These are phyloP conservation scores for Oreochromis spilurus DNA, from an alignment of 2,113 vertebrate species.

Conservation along the genomic window DNA sequence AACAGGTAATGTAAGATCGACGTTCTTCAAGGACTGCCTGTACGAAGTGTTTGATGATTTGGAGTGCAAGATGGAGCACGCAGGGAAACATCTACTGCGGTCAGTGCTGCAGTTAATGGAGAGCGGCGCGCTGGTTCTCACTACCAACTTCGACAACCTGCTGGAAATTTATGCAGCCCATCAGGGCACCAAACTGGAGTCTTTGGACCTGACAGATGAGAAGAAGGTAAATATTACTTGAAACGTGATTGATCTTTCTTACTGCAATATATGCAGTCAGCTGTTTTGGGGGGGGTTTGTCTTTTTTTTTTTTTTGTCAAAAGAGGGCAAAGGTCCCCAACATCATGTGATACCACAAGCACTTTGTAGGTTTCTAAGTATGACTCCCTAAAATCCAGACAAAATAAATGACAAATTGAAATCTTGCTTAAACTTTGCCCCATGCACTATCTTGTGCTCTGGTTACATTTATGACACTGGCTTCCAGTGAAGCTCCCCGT, in stretches of 20 bases:
- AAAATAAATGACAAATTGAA: not conserved
- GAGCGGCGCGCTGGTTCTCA: conserved; percentile 87
- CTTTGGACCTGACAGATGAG: conserved; percentile 92
- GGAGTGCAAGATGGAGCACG: conserved; percentile 94
- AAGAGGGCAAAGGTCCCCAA: conserved; percentile 24
- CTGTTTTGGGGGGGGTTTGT: not conserved
- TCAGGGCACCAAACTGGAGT: conserved; percentile 89
- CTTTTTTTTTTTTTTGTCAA: not conserved
- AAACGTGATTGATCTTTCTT: not conserved
- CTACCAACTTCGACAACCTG: conserved; percentile 95
- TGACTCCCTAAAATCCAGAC: not conserved
- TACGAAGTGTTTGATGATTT: conserved; percentile 94
- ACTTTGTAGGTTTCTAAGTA: not conserved
- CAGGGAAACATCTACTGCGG: conserved; percentile 87
- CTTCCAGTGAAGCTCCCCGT: not conserved
- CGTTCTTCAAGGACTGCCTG: conserved; percentile 96
- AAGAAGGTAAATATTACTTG: conserved; percentile 79
- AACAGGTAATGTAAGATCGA: conserved; percentile 89
- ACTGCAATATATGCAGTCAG: not conserved
- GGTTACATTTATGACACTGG: not conserved
- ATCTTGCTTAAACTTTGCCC: not conserved
- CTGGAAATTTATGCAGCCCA: conserved; percentile 90
- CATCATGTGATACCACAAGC: not conserved
- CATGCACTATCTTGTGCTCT: not conserved
- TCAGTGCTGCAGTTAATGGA: conserved; percentile 94